Conservation (phyloP, 2,888 invertebrate species). For the Megalurothrips usitatus region DNA sequence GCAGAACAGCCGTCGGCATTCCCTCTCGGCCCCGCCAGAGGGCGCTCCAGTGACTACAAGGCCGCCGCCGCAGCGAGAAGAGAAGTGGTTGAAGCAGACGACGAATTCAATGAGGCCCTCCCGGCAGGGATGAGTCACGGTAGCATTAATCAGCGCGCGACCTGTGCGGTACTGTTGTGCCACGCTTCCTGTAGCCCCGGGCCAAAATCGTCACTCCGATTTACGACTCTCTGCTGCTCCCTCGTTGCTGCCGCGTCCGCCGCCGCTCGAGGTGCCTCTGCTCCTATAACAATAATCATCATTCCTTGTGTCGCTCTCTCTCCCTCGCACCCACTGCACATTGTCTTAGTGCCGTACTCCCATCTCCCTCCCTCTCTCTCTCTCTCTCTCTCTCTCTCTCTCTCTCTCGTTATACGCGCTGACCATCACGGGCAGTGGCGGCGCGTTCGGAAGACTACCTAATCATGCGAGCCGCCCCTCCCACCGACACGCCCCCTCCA, state of each 20-base stretch:
- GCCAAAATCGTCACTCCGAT: no score
- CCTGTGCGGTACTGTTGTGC: no score
- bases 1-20: not conserved
- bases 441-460: not conserved
- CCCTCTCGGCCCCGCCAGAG: not conserved
- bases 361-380: not conserved
- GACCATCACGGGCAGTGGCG: not conserved
- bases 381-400: not conserved
- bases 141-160: no score
- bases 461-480: not conserved
- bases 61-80: not conserved
- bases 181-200: no score
- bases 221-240: no score
- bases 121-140: no score
- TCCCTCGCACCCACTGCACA: not conserved
- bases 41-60: no score
- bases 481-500: not conserved
- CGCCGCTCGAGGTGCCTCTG: no score
- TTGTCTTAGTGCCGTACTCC: not conserved
- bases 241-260: no score
- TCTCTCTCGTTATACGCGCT: slow-evolving; percentile 1
- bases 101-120: no score
- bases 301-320: not conserved
- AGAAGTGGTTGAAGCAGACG: no score
- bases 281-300: no score